These are phyloP conservation scores for Campoplex nolae DNA, from an alignment of 2,888 invertebrate species.

Conservation along the genomic window DNA sequence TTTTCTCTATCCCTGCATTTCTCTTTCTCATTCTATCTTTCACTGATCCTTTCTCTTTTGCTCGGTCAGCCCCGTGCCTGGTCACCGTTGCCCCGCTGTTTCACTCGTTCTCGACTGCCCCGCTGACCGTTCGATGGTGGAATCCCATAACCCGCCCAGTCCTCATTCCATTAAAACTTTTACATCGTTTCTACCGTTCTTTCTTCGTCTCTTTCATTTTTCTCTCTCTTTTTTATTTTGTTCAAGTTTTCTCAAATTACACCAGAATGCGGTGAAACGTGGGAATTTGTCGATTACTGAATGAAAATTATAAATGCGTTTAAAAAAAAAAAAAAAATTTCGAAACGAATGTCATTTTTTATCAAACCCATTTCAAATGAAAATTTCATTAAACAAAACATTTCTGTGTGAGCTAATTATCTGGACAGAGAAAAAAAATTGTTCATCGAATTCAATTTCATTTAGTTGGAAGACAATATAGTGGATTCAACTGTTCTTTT, in stretches of 20 bases:
- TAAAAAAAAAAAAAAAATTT: neutral
- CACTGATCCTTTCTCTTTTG: constrained; percentile 59
- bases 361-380: neutral
- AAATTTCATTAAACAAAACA: neutral
- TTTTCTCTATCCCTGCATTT: constrained; percentile 4
- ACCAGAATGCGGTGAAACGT: neutral
- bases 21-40: constrained; percentile 34
- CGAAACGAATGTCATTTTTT: neutral
- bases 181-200: constrained; percentile 36
- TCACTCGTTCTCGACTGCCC: constrained; percentile 63
- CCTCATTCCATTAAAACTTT: constrained; percentile 48
- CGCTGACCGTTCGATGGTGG: constrained; percentile 70
- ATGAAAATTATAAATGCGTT: neutral
- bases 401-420: too few relatives aligned
- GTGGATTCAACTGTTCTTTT: too few relatives aligned
- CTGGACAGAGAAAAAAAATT: too few relatives aligned
- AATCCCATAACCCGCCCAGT: constrained; percentile 67
- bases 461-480: too few relatives aligned
- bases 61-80: constrained; percentile 63
- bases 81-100: constrained; percentile 53
- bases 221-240: neutral
- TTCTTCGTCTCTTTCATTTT: constrained; percentile 1
- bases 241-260: neutral
- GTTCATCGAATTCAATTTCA: too few relatives aligned
- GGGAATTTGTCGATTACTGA: neutral